Conservation (phyloP, 2,888 invertebrate genomes). For the Cremastinae sp. region DNA sequence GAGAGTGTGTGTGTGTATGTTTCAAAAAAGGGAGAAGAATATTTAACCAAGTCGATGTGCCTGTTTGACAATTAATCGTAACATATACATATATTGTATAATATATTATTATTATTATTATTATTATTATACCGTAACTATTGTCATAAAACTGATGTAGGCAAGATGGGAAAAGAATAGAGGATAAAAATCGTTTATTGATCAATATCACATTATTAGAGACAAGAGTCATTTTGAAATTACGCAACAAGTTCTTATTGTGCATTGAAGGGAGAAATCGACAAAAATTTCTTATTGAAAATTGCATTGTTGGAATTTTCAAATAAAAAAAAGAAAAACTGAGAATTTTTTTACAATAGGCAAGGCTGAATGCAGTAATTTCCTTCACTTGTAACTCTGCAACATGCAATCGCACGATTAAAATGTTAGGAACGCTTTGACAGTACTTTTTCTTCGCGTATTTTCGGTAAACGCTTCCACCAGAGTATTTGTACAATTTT, state of each 20-base stretch:
- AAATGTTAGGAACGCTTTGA: neutral
- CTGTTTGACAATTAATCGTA: conserved; percentile 77
- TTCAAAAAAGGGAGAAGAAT: conserved; percentile 56
- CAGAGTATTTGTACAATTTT: conserved; percentile 42
- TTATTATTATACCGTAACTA: neutral
- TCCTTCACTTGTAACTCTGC: too few species aligned
- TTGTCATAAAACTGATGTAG: too few species aligned
- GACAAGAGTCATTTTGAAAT: conserved; percentile 9
- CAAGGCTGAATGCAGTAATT: too few species aligned
- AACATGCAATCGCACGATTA: too few species aligned
- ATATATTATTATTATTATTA: conserved; percentile 22
- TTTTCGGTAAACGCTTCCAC: conserved; percentile 70
- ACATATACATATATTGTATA: conserved; percentile 59
- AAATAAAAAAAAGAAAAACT: too few species aligned
- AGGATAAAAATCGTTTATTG: too few species aligned
- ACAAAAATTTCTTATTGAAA: too few species aligned
- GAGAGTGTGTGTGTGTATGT: conserved; percentile 24
- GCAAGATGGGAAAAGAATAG: too few species aligned
- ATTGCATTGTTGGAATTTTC: too few species aligned
- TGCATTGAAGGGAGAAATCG: too few species aligned
- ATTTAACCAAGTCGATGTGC: conserved; percentile 79
- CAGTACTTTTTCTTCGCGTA: conserved; percentile 11
- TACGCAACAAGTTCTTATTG: neutral
- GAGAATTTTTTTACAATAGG: too few species aligned
- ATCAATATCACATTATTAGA: neutral